Evolutionary conservation across 2,888 invertebrate genomes (phyloP).

Genomic region (Tuberolachnus salignus): DNA sequence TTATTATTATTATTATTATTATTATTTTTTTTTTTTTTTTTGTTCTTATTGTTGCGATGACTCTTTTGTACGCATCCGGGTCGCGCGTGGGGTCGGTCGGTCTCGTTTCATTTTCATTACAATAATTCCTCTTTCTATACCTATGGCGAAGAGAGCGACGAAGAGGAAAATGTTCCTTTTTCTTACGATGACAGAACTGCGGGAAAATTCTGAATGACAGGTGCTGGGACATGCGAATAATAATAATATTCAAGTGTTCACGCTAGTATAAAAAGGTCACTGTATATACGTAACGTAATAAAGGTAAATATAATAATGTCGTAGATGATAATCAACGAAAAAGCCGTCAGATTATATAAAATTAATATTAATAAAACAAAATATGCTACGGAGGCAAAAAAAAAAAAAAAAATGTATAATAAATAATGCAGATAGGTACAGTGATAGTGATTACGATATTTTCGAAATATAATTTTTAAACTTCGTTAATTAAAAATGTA

Average conservation of each 20-base stretch:
- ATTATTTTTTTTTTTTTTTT: conserved; percentile 15
- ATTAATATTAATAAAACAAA: not conserved
- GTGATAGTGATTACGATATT: no score
- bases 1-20: conserved; percentile 26
- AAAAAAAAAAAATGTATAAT: no score
- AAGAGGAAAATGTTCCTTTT: not conserved
- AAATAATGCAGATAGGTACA: no score
- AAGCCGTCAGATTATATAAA: not conserved
- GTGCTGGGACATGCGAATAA: not conserved
- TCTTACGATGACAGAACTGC: conserved; percentile 1
- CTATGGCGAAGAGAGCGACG: not conserved
- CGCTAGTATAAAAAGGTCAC: not conserved
- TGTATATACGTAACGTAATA: not conserved
- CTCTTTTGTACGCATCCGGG: conserved; percentile 20
- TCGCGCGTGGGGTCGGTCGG: conserved; percentile 7
- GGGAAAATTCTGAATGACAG: conserved; percentile 2
- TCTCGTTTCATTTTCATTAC: conserved; percentile 40
- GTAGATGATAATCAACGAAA: not conserved
- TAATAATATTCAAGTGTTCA: not conserved
- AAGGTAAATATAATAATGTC: not conserved
- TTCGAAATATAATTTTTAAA: no score
- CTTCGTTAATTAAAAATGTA: no score
- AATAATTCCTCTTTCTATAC: not conserved
- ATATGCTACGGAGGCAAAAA: no score
- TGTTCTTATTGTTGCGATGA: conserved; percentile 32